Evolutionary conservation across 2,888 invertebrate genomes (phyloP), one percentile per base, ranked within the genome.

Genomic region (Drosophila neotestacea): DNA sequence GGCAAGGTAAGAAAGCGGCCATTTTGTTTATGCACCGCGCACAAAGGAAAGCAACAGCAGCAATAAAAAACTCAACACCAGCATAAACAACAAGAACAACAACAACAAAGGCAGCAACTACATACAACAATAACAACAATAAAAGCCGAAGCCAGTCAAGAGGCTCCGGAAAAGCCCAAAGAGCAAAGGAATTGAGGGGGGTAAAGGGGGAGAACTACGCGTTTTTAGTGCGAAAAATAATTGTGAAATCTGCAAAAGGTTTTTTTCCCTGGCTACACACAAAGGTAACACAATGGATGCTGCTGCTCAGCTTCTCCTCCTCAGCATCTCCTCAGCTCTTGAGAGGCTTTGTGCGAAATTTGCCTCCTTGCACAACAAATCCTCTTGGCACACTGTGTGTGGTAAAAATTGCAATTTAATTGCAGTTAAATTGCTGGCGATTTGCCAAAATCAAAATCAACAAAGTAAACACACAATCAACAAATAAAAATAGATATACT

Each of bases 341-440:
- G 44, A 52, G 67, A 39, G 71, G 70, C 79, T 79, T 79, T 80
- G 72, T 68, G 69, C 11, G 42, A 68, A 67, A 75, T 79, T 73
- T 63, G 80, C 71, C 73, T 75, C 28, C 71, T 66, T 74, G 64
- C 69, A 62, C 59, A 50, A 16, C 4, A 4, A 16, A 52, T 59
- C 55, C 68, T 11, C 11, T 22, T 32, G 34, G 46, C 71, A 22
- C 22, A 61, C 55, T 85, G 85, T 79, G 84, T 84, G 84, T 77
- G 85, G 81, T 62, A 79, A 59, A 38, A 63, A 87, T 87, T 84
- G 86, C 77, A 87, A 86, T 88, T 84, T 82, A 91, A 91, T 90
- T 90, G 89, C 79, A 86, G 85, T 89, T 86, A 88, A 90, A 90
- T 90, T 83, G 89, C 85, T 82, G 73, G 77, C 86, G 81, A 90